Evolutionary conservation across 2,113 vertebrate genomes (phyloP).

Genomic region (Tachycineta bicolor): DNA sequence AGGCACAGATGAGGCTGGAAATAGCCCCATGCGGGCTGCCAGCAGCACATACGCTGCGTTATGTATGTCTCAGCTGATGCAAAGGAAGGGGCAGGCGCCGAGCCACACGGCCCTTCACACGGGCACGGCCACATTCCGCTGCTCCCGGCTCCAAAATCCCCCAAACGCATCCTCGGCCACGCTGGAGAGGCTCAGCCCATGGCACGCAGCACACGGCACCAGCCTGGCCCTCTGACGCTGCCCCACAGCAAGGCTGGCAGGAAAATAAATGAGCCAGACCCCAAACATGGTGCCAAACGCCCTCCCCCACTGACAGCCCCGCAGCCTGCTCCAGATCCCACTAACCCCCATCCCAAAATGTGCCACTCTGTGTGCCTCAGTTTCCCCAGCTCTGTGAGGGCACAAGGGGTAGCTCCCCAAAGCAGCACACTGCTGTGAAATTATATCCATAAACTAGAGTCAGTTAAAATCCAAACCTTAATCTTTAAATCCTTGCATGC

Average conservation of each 20-base stretch:
- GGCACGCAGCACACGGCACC: too few relatives aligned
- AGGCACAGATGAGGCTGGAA: neutral
- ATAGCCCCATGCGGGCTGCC: neutral
- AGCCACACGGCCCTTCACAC: neutral
- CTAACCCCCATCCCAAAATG: neutral
- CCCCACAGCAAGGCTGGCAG: neutral
- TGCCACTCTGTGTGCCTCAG: fast-evolving
- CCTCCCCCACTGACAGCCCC: fast-evolving
- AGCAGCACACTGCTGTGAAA: neutral
- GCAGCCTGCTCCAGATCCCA: neutral
- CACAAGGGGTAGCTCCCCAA: neutral
- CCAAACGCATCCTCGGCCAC: fast-evolving
- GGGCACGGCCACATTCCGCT: neutral
- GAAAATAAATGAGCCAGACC: fast-evolving
- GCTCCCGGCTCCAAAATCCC: neutral
- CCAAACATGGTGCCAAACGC: fast-evolving
- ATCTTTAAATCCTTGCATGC: neutral
- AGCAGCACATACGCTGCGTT: neutral
- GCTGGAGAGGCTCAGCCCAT: fast-evolving
- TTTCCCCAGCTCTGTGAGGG: neutral
- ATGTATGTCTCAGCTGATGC: neutral
- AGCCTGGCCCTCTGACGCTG: neutral
- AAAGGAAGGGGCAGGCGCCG: neutral
- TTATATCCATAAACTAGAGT: neutral
- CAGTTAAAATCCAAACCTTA: neutral